Evolutionary conservation across 2,113 vertebrate genomes (phyloP).

Genomic region (Hirundichthys speculiger): DNA sequence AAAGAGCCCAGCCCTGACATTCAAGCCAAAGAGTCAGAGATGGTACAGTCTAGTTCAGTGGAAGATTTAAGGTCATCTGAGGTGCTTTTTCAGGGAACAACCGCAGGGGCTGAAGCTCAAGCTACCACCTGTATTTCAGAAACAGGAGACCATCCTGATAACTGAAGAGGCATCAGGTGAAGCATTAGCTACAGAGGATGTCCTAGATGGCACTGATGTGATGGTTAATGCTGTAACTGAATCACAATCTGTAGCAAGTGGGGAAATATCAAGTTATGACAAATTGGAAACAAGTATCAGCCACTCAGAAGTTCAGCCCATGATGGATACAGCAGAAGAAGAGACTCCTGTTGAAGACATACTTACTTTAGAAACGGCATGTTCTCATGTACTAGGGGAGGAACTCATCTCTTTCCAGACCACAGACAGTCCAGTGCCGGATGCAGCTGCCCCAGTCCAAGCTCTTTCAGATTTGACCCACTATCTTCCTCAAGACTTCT

Average conservation of each 20-base stretch:
- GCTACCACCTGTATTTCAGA: not conserved
- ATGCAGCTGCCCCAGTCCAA: not conserved
- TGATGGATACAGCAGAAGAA: not conserved
- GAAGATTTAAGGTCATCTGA: not conserved
- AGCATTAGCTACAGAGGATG: not conserved
- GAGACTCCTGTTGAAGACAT: not conserved
- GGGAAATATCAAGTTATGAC: not conserved
- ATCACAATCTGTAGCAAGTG: not conserved
- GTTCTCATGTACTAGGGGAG: slow-evolving; percentile 7
- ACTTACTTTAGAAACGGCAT: not conserved
- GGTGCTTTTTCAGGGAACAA: no score
- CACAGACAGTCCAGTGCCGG: not conserved
- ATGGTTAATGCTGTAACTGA: not conserved
- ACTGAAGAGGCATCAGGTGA: slow-evolving; percentile 3
- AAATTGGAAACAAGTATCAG: not conserved
- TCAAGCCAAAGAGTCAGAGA: slow-evolving; percentile 8
- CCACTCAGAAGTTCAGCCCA: not conserved
- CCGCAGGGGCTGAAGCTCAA: not conserved
- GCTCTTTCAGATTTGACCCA: not conserved
- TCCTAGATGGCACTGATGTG: not conserved
- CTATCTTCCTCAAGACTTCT: not conserved
- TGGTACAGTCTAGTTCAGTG: slow-evolving; percentile 8
- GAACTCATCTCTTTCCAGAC: slow-evolving; percentile 48
- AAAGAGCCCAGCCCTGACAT: slow-evolving; percentile 5
- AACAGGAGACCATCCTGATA: slow-evolving; percentile 5